These are phyloP conservation scores for Tachina fera DNA, from an alignment of 2,888 invertebrate species.

Conservation along the genomic window DNA sequence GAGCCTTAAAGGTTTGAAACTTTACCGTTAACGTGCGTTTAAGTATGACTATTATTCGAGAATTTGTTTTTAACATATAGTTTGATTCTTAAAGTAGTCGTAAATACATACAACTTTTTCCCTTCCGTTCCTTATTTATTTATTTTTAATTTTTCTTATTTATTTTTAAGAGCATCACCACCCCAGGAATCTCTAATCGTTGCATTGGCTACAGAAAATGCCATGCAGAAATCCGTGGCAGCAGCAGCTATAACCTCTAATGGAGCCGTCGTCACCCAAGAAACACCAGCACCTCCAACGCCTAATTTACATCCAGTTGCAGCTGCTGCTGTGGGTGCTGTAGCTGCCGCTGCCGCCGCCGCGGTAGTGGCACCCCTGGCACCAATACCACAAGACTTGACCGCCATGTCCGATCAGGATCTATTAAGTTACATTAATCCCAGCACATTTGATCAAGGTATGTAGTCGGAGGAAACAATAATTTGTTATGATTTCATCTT, in stretches of 20 bases:
- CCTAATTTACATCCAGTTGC: constrained; percentile 66
- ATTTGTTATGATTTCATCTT: constrained; percentile 14
- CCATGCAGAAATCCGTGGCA: constrained; percentile 80
- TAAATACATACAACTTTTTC: no score
- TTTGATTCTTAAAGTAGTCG: neutral
- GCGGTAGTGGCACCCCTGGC: constrained; percentile 81
- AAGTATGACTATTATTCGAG: no score
- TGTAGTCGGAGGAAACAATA: constrained; percentile 75
- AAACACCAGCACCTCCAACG: constrained; percentile 75
- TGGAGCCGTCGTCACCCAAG: constrained; percentile 79
- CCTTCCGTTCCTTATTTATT: neutral
- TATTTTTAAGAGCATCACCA: constrained; percentile 74
- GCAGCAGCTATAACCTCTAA: constrained; percentile 80
- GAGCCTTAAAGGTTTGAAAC: no score
- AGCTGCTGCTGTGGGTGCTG: constrained; percentile 68
- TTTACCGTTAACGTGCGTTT: no score
- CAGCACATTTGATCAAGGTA: constrained; percentile 93
- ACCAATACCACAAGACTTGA: constrained; percentile 89
- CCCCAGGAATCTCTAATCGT: constrained; percentile 83
- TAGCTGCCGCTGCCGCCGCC: constrained; percentile 77
- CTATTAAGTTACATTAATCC: constrained; percentile 94
- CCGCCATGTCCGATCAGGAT: constrained; percentile 94
- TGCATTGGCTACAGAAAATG: constrained; percentile 81
- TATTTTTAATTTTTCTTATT: constrained; percentile 3
- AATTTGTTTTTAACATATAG: neutral